These are phyloP conservation scores for Imbricaverruca yamaguchii DNA, from an alignment of 2,888 invertebrate species.

Conservation along the genomic window DNA sequence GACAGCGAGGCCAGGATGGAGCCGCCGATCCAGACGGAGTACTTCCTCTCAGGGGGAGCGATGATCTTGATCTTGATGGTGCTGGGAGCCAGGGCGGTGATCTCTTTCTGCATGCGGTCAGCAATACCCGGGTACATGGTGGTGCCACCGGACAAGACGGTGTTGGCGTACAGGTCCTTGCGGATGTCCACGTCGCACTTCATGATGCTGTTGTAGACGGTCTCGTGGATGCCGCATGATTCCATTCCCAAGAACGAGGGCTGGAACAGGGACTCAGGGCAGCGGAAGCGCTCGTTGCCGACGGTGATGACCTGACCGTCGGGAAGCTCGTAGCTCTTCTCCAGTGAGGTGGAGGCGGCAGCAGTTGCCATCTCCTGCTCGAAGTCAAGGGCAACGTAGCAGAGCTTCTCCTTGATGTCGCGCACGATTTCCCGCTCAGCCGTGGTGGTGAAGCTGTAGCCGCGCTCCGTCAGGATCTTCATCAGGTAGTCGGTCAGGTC, in stretches of 20 bases:
- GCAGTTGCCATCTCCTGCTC: slow-evolving; percentile 86
- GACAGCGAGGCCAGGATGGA: slow-evolving; percentile 80
- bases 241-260: slow-evolving; percentile 72
- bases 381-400: slow-evolving; percentile 81
- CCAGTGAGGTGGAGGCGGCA: slow-evolving; percentile 32
- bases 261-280: slow-evolving; percentile 65
- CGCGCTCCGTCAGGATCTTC: slow-evolving; percentile 87
- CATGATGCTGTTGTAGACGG: slow-evolving; percentile 55
- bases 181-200: slow-evolving; percentile 40
- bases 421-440: slow-evolving; percentile 37
- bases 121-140: slow-evolving; percentile 92
- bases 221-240: slow-evolving; percentile 44
- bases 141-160: slow-evolving; percentile 72
- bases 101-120: slow-evolving; percentile 84
- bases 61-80: slow-evolving; percentile 94
- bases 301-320: slow-evolving; percentile 88
- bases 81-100: slow-evolving; percentile 58
- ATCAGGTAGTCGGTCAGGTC: slow-evolving; percentile 88
- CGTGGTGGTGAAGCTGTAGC: slow-evolving; percentile 84
- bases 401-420: slow-evolving; percentile 52
- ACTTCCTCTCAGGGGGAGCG: slow-evolving; percentile 81
- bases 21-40: slow-evolving; percentile 87
- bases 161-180: slow-evolving; percentile 39
- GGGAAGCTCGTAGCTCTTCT: slow-evolving; percentile 64
- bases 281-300: slow-evolving; percentile 84